These are phyloP conservation scores for Lanistes nyassanus DNA, from an alignment of 1,140 invertebrate genomes.

Conservation along the genomic window DNA sequence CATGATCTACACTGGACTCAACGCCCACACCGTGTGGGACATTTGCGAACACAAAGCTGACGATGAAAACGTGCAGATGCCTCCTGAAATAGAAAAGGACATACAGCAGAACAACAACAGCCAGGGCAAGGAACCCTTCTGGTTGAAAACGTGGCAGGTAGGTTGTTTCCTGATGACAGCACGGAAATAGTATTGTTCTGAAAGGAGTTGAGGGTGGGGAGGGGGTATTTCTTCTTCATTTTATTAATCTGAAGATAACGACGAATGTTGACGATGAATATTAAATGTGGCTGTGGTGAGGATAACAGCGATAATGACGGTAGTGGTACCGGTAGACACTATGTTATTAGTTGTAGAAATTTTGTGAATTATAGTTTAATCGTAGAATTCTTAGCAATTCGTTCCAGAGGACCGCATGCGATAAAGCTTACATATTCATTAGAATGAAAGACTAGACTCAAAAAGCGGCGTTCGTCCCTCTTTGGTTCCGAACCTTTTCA, in stretches of 20 bases:
- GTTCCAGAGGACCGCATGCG: not conserved
- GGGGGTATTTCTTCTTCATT: too few relatives aligned
- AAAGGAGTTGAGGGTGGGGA: not conserved
- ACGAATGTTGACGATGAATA: not conserved
- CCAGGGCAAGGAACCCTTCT: not conserved
- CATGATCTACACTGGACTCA: conserved; percentile 49
- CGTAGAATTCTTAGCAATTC: not conserved
- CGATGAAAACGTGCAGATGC: not conserved
- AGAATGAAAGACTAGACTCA: not conserved
- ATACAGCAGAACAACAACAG: not conserved
- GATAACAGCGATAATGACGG: not conserved
- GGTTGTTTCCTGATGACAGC: too few relatives aligned
- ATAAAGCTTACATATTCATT: not conserved
- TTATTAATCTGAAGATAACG: not conserved
- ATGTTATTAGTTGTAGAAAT: not conserved
- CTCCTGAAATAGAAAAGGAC: not conserved
- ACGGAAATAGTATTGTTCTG: too few relatives aligned
- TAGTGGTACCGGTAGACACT: not conserved
- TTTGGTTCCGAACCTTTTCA: too few relatives aligned
- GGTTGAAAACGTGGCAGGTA: conserved; percentile 25
- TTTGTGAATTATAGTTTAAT: not conserved
- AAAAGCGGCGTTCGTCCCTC: too few relatives aligned
- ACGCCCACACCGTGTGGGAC: conserved; percentile 54
- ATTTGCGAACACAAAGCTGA: conserved; percentile 4
- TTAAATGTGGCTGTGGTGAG: not conserved